Percentiles rank a stretch among this genome's conserved stretches.
Conservation (phyloP, 2,888 invertebrate species). For the Bombyx huttoni region DNA sequence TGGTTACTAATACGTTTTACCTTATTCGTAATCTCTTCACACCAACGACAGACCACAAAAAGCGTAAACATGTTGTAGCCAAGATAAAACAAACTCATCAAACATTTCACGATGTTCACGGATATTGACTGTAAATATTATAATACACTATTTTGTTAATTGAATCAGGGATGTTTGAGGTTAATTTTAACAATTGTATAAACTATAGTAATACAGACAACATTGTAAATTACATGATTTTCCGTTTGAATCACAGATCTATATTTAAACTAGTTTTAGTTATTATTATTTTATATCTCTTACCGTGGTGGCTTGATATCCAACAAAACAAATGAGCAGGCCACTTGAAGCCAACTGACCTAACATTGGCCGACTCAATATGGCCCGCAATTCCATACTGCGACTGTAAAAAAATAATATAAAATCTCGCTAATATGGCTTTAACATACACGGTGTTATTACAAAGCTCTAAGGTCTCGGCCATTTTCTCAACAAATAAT, state of each 20-base stretch:
- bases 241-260: no score
- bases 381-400: slow-evolving; percentile 30
- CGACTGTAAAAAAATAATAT: slow-evolving; percentile 23
- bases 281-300: slow-evolving; percentile 8
- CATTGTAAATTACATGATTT: no score
- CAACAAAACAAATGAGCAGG: slow-evolving; percentile 46
- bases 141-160: not conserved
- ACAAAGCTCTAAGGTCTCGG: no score
- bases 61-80: slow-evolving; percentile 47
- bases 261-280: no score
- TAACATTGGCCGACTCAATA: slow-evolving; percentile 46
- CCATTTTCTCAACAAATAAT: no score
- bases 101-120: slow-evolving; percentile 33
- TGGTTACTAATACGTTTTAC: slow-evolving; percentile 13
- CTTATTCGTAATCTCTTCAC: slow-evolving; percentile 52
- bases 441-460: not conserved
- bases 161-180: no score
- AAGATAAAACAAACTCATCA: slow-evolving; percentile 45
- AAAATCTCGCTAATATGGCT: not conserved
- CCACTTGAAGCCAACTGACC: slow-evolving; percentile 45
- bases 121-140: slow-evolving; percentile 28
- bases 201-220: no score
- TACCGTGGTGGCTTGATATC: slow-evolving; percentile 48
- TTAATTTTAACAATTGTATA: no score
- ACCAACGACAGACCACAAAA: slow-evolving; percentile 51